Evolutionary conservation across 2,797 vertebrate species (phyloP).

Genomic region (Alauda arvensis): DNA sequence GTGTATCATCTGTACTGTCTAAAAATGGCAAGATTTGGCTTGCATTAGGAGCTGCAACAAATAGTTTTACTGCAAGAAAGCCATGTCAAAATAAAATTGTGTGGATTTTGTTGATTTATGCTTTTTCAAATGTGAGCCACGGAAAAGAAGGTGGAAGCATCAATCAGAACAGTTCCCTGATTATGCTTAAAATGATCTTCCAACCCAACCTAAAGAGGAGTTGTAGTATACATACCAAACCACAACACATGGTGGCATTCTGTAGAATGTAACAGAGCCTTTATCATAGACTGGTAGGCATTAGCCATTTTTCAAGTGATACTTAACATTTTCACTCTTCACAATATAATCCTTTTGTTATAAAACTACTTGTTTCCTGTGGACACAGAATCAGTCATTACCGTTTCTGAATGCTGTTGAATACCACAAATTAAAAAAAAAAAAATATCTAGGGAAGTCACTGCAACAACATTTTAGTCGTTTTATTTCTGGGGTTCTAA

Average conservation of each 20-base stretch:
- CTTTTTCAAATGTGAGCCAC: not conserved
- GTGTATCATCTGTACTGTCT: not conserved
- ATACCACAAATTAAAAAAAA: not conserved
- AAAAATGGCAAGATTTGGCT: not conserved
- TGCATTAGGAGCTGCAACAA: not conserved
- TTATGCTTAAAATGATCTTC: not conserved
- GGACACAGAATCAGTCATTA: not conserved
- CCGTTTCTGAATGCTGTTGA: not conserved
- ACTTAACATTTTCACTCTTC: not conserved
- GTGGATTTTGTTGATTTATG: not conserved
- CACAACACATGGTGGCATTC: constrained; percentile 42
- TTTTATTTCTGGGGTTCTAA: not conserved
- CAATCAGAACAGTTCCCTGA: not conserved
- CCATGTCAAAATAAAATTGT: not conserved
- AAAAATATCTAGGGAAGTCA: not conserved
- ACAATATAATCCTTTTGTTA: not conserved
- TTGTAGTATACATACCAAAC: not conserved
- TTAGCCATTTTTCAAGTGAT: not conserved
- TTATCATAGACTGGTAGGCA: not conserved
- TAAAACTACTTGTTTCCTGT: not conserved
- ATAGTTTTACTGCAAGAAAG: not conserved
- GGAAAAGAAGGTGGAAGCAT: not conserved
- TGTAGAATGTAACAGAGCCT: not conserved
- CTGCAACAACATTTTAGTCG: not conserved
- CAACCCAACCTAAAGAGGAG: not conserved